Percentiles rank a stretch among this genome's conserved stretches.
Evolutionary conservation across 2,113 vertebrate genomes (phyloP).

Genomic region (Elaphurus davidianus): DNA sequence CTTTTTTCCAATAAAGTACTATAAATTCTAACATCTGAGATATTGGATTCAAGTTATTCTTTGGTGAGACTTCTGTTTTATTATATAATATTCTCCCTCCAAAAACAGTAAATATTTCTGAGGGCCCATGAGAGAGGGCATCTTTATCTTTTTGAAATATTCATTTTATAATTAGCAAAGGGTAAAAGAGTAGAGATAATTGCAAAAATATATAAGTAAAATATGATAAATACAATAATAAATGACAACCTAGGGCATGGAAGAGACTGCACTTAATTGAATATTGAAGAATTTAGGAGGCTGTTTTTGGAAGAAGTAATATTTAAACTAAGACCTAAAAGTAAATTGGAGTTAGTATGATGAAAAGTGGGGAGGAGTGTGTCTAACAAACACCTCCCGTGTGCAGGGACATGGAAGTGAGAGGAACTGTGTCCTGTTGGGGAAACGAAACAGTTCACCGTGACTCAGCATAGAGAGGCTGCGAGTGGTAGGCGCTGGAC

Average conservation of each 20-base stretch:
- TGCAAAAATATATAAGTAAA: background rate
- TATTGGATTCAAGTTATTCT: background rate
- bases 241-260: background rate
- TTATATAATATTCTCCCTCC: background rate
- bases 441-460: background rate
- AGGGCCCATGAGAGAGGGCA: background rate
- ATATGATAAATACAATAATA: background rate
- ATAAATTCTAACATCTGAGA: constrained; percentile 30
- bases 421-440: fast-evolving
- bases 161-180: constrained; percentile 30
- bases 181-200: constrained; percentile 20
- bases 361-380: background rate
- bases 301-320: background rate
- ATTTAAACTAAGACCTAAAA: background rate
- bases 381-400: background rate
- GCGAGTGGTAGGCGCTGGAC: fast-evolving
- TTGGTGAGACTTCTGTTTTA: background rate
- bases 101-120: background rate
- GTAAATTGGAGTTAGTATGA: background rate
- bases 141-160: background rate
- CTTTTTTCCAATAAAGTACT: constrained; percentile 37
- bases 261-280: background rate
- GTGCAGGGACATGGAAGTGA: background rate
- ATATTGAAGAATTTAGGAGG: background rate
- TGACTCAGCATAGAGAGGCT: background rate